Evolutionary conservation across 2,113 vertebrate genomes (phyloP).

Genomic region (Anarhynchus alexandrinus): DNA sequence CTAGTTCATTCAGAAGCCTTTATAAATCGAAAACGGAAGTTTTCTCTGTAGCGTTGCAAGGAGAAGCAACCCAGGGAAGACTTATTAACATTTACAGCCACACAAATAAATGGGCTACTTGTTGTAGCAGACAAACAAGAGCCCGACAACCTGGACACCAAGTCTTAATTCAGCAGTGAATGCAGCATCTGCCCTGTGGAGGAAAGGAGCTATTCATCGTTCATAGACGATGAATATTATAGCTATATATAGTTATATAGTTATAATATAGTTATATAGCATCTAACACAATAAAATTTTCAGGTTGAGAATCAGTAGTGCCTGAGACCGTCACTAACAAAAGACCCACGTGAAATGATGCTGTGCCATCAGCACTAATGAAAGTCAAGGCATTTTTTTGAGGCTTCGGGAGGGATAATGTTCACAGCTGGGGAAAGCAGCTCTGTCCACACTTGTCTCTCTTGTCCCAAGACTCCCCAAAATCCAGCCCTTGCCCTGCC

Average conservation of each 20-base stretch:
- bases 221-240: no score
- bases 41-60: background rate
- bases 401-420: background rate
- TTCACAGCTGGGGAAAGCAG: background rate
- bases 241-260: no score
- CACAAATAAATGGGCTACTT: background rate
- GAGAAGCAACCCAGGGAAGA: background rate
- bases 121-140: background rate
- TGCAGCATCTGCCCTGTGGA: background rate
- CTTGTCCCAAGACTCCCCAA: background rate
- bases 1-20: constrained; percentile 54
- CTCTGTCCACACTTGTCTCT: background rate
- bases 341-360: background rate
- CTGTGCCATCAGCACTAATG: background rate
- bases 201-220: background rate
- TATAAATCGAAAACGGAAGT: constrained; percentile 46
- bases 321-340: rapidly evolving
- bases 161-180: background rate
- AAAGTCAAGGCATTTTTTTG: background rate
- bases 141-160: background rate
- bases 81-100: background rate
- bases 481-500: background rate
- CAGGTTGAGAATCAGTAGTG: background rate
- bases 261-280: background rate
- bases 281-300: background rate